phyloP scores from a whole-genome alignment of 2,113 vertebrate genomes.

The Vulpes vulpes region DNA sequence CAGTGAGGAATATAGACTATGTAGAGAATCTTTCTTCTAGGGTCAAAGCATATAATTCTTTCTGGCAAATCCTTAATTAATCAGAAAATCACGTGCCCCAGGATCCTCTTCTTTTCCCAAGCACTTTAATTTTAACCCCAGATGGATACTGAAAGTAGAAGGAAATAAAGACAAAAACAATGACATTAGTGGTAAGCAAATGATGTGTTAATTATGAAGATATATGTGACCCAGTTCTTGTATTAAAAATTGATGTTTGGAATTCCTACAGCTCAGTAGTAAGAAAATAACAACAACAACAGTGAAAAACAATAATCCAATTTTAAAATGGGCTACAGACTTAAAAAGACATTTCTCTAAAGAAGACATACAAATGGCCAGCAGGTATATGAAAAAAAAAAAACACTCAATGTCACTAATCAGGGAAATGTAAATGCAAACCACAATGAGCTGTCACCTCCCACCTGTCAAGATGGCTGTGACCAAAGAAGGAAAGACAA shows the following conservation, averaged over 20 bases:
- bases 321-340: neutral
- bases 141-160: neutral
- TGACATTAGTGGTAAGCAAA: accelerated
- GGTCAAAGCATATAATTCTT: neutral
- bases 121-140: neutral
- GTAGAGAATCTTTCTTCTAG: neutral
- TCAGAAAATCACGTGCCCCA: too few species aligned
- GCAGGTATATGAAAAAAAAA: neutral
- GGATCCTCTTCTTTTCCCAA: neutral
- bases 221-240: neutral
- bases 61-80: neutral
- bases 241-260: neutral
- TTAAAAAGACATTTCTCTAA: neutral
- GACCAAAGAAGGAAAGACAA: neutral
- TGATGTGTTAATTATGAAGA: neutral
- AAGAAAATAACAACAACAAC: neutral
- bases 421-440: neutral
- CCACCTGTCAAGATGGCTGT: neutral
- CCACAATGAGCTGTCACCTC: neutral
- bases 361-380: neutral
- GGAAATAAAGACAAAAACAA: neutral
- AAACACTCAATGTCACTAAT: neutral
- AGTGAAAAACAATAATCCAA: neutral
- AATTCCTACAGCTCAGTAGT: neutral
- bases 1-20: neutral